phyloP scores from a whole-genome alignment of 2,113 vertebrate species.

The Dasypus novemcinctus region DNA sequence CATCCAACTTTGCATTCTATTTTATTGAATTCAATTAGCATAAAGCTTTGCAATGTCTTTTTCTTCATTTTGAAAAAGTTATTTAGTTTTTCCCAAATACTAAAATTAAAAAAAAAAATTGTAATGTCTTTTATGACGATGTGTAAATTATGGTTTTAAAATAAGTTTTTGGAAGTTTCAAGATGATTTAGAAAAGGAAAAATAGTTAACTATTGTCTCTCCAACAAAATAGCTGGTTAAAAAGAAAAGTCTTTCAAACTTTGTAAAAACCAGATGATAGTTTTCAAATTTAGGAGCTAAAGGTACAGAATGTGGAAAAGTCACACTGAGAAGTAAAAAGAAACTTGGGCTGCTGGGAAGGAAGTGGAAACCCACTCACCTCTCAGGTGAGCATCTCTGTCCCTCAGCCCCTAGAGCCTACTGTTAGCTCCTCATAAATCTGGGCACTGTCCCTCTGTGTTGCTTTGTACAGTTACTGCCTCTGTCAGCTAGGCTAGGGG shows the following conservation, averaged over 20 bases:
- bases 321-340: not conserved
- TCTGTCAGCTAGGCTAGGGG: not conserved
- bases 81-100: no score
- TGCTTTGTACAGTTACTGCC: not conserved
- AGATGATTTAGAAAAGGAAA: not conserved
- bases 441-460: rapidly evolving
- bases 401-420: no score
- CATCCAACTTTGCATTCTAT: not conserved
- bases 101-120: not conserved
- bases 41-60: not conserved
- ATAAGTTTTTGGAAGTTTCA: not conserved
- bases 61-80: no score
- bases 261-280: not conserved
- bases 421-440: not conserved
- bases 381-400: not conserved
- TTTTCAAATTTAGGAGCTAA: not conserved
- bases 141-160: not conserved
- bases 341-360: not conserved
- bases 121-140: not conserved
- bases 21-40: not conserved
- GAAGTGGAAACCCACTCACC: rapidly evolving
- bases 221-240: not conserved
- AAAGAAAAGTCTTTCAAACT: not conserved
- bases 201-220: not conserved
- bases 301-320: not conserved